Evolutionary conservation across 2,888 invertebrate species (phyloP).

Genomic region (Pyrochroa serraticornis): DNA sequence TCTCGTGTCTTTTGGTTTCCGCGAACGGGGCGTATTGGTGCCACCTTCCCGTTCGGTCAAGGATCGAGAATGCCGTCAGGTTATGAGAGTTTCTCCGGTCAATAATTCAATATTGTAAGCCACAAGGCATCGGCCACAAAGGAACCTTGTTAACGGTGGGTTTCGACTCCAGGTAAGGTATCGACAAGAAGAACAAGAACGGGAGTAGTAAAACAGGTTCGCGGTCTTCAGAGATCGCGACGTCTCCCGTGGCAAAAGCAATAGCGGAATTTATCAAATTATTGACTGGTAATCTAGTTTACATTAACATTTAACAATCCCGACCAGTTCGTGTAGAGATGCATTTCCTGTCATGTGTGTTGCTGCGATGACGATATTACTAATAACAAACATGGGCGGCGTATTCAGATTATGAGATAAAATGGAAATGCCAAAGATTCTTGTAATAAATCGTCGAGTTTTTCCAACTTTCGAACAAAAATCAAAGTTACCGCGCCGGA

Average conservation of each 20-base stretch:
- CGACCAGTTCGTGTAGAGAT: conserved; percentile 11
- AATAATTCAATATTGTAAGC: conserved; percentile 14
- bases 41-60: no score
- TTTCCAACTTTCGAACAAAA: neutral
- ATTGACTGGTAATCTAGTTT: conserved; percentile 15
- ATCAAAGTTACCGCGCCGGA: neutral
- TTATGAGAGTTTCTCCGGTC: conserved; percentile 4
- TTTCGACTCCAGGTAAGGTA: conserved; percentile 33
- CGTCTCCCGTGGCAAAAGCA: conserved; percentile 8
- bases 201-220: conserved; percentile 33
- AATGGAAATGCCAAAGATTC: no score
- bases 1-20: no score
- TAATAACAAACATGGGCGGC: neutral
- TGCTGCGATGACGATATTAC: neutral
- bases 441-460: neutral
- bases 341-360: conserved; percentile 18
- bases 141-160: conserved; percentile 31
- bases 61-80: neutral
- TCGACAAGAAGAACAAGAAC: conserved; percentile 21
- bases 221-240: conserved; percentile 18
- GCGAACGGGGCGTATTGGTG: no score
- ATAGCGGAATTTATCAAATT: conserved; percentile 22
- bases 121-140: conserved; percentile 11
- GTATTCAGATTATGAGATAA: no score
- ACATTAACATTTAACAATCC: conserved; percentile 5